These are phyloP conservation scores for Drosophila acutilabella DNA, from an alignment of 2,888 invertebrate genomes.

Conservation along the genomic window DNA sequence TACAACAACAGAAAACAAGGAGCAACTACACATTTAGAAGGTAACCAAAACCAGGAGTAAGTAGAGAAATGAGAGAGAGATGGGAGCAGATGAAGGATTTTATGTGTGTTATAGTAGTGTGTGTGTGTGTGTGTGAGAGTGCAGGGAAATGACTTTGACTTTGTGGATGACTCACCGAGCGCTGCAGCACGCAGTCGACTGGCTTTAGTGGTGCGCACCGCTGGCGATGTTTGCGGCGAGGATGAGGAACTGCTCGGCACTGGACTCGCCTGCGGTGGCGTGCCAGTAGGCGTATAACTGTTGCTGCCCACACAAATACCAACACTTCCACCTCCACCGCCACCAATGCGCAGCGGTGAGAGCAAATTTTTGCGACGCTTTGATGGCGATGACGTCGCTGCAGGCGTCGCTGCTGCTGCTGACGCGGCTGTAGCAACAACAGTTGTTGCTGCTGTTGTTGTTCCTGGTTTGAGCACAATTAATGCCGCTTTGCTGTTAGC, in stretches of 20 bases:
- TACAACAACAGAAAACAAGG: constrained; percentile 9
- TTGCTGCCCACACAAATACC: constrained; percentile 24
- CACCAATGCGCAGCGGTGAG: constrained; percentile 71
- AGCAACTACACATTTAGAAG: constrained; percentile 12
- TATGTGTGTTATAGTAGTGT: neutral
- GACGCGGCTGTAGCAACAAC: constrained; percentile 30
- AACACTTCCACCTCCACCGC: constrained; percentile 24
- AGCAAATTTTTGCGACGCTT: constrained; percentile 78
- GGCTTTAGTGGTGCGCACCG: constrained; percentile 89
- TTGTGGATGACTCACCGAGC: constrained; percentile 82
- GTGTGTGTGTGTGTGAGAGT: constrained; percentile 3
- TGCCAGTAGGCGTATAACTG: constrained; percentile 38
- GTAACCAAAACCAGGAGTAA: constrained; percentile 27
- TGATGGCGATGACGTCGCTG: constrained; percentile 54
- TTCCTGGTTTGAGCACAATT: constrained; percentile 69
- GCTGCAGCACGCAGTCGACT: constrained; percentile 90
- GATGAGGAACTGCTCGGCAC: constrained; percentile 68
- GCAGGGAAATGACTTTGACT: constrained; percentile 17
- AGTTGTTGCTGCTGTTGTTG: constrained; percentile 48
- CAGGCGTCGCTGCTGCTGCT: constrained; percentile 18
- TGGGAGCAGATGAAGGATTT: constrained; percentile 5
- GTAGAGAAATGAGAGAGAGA: constrained; percentile 5
- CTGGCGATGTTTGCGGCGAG: constrained; percentile 68
- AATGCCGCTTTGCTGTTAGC: constrained; percentile 61
- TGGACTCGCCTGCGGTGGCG: constrained; percentile 63